A percentile compares a stretch with the other conserved stretches of the same genome.
These are phyloP conservation scores for Vicugna pacos DNA, from an alignment of 2,113 vertebrate species.

Conservation along the genomic window DNA sequence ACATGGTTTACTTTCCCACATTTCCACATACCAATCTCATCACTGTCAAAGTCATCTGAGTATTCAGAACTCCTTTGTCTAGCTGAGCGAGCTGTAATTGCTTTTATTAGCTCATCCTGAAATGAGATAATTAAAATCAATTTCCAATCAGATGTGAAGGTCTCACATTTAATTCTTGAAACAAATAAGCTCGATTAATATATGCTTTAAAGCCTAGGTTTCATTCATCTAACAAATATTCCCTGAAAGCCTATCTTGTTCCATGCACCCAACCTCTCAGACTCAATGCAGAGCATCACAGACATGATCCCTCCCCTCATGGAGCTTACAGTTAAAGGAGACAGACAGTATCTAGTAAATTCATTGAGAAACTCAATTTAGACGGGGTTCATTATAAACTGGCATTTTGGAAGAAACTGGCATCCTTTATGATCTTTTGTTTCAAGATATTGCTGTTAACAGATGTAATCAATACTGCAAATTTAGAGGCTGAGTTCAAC, in stretches of 20 bases:
- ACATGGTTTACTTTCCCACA: background rate
- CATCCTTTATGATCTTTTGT: background rate
- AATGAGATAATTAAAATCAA: conserved; percentile 77
- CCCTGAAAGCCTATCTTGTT: background rate
- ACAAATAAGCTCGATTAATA: background rate
- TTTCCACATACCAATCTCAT: conserved; percentile 84
- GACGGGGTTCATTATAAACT: background rate
- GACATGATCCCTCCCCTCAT: background rate
- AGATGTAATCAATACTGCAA: background rate
- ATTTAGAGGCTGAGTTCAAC: conserved; percentile 2
- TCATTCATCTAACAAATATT: background rate
- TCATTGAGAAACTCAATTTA: background rate
- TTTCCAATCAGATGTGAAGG: background rate
- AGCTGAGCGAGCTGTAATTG: conserved; percentile 86
- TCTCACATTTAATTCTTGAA: background rate
- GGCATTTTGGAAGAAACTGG: background rate
- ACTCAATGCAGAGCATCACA: background rate
- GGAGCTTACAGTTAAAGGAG: background rate
- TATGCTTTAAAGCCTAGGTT: background rate
- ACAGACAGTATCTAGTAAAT: background rate
- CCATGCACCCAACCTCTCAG: background rate
- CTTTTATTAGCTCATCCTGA: conserved; percentile 92
- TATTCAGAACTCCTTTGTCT: conserved; percentile 86
- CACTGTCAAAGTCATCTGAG: conserved; percentile 91
- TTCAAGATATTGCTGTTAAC: background rate